Evolutionary conservation across 2,797 vertebrate genomes (phyloP).

Genomic region (Melanotaenia trifasciata): DNA sequence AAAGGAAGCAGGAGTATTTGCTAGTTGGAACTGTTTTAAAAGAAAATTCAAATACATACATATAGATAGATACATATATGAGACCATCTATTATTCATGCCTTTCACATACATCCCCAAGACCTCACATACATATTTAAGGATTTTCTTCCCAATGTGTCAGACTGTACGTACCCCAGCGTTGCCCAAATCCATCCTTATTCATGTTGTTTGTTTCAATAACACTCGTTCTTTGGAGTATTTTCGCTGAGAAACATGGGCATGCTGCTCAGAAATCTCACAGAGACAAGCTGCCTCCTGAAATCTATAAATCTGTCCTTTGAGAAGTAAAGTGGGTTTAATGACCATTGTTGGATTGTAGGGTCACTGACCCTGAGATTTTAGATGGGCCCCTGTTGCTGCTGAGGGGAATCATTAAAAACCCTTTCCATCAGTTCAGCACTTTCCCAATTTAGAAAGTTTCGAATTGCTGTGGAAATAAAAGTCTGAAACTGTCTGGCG

Average conservation of each 20-base stretch:
- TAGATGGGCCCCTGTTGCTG: neutral
- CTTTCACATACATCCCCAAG: slow-evolving; percentile 48
- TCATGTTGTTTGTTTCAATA: neutral
- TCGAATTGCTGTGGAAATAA: neutral
- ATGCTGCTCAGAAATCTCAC: neutral
- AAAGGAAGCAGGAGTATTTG: neutral
- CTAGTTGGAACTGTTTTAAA: slow-evolving; percentile 12
- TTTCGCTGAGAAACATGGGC: neutral
- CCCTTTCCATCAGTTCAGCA: neutral
- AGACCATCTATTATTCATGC: slow-evolving; percentile 60
- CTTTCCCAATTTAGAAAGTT: neutral
- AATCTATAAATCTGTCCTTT: slow-evolving; percentile 19
- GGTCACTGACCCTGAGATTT: slow-evolving; percentile 10
- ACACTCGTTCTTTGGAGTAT: neutral
- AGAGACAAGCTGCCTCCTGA: neutral
- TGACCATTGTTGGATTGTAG: slow-evolving; percentile 8
- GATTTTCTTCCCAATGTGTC: slow-evolving; percentile 38
- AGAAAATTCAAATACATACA: neutral
- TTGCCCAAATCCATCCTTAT: neutral
- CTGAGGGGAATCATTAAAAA: neutral
- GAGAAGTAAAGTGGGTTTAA: slow-evolving; percentile 17
- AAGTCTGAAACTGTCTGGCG: neutral
- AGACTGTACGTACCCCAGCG: slow-evolving; percentile 9
- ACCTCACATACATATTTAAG: slow-evolving; percentile 65
- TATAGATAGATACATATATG: slow-evolving; percentile 39